Conservation (phyloP, 2,797 vertebrate genomes). For the Hemitrygon akajei region DNA sequence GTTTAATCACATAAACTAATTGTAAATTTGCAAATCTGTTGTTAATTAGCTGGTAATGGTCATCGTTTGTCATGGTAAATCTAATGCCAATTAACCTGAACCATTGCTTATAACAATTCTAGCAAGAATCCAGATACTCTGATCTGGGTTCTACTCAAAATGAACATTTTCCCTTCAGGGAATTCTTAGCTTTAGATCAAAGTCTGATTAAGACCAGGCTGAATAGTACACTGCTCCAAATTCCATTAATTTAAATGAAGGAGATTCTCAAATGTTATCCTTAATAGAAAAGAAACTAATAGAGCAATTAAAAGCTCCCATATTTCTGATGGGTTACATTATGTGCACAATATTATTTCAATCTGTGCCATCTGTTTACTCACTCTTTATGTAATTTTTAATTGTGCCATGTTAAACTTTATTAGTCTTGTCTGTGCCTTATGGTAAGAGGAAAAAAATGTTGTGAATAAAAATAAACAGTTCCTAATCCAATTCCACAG, state of each 20-base stretch:
- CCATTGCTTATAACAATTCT: not conserved
- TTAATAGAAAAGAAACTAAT: slow-evolving; percentile 14
- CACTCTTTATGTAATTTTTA: slow-evolving; percentile 1
- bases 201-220: not conserved
- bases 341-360: slow-evolving; percentile 5
- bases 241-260: slow-evolving; percentile 1
- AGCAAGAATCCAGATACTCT: not conserved
- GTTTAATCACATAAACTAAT: not conserved
- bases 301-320: slow-evolving; percentile 30
- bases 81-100: slow-evolving; percentile 27
- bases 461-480: not conserved
- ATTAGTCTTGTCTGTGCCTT: not conserved
- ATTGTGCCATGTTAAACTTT: not conserved
- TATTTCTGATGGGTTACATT: not conserved
- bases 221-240: not conserved
- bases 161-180: not conserved
- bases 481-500: not conserved
- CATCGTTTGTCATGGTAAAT: slow-evolving; percentile 14
- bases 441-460: not conserved
- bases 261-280: not conserved
- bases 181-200: not conserved
- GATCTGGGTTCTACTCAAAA: not conserved
- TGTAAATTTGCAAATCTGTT: slow-evolving; percentile 13
- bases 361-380: slow-evolving; percentile 1
- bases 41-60: slow-evolving; percentile 34